phyloP scores from a whole-genome alignment of 1,140 invertebrate genomes.

The Leucophenga varia region DNA sequence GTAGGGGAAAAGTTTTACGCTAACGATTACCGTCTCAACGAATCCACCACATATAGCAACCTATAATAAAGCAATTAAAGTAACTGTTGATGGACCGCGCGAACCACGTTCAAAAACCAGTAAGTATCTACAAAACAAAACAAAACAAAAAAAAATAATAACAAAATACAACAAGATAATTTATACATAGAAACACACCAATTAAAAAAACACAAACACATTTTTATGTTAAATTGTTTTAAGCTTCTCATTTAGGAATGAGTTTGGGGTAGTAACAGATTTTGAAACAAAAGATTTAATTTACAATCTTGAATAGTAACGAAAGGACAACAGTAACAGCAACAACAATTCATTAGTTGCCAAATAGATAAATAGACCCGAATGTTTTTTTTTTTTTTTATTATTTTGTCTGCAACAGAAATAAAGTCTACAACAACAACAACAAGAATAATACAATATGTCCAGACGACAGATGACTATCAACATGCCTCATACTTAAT shows the following conservation, averaged over 20 bases:
- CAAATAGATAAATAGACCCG: constrained; percentile 40
- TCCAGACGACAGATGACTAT: too few relatives aligned
- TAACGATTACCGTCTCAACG: constrained; percentile 93
- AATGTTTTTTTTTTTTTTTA: too few relatives aligned
- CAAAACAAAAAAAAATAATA: too few relatives aligned
- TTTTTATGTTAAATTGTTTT: too few relatives aligned
- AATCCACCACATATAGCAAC: constrained; percentile 94
- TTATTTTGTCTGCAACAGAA: too few relatives aligned
- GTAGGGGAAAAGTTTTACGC: constrained; percentile 90
- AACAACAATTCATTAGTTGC: constrained; percentile 38
- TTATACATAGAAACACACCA: too few relatives aligned
- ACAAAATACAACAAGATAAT: too few relatives aligned
- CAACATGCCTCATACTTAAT: too few relatives aligned
- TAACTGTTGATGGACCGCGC: constrained; percentile 96
- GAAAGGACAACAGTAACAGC: constrained; percentile 1
- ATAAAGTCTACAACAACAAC: constrained; percentile 7
- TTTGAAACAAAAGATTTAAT: constrained; percentile 19
- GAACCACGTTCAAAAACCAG: constrained; percentile 96
- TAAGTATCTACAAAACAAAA: too few relatives aligned
- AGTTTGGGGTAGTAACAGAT: background rate
- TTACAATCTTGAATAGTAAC: constrained; percentile 4
- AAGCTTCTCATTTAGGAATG: too few relatives aligned
- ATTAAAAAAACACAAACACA: background rate
- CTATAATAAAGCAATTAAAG: constrained; percentile 97
- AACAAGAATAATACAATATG: constrained; percentile 12